Evolutionary conservation across 2,888 invertebrate species (phyloP), one percentile per base, ranked within the genome.

Genomic region (Rhingia campestris): DNA sequence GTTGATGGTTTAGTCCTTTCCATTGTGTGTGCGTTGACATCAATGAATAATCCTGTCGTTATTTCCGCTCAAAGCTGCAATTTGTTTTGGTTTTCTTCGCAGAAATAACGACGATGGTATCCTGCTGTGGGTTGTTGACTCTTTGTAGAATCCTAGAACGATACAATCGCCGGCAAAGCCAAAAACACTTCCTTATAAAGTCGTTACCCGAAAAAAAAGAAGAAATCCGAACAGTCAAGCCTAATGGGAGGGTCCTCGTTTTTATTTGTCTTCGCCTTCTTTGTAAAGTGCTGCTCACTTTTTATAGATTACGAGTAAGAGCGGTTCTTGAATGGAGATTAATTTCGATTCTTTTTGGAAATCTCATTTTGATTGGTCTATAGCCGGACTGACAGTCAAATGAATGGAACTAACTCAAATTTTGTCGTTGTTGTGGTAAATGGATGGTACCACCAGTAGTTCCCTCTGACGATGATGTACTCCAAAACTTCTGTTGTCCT

Each of bases 31-130:
- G 59, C 59, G 66, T 72, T 76, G 76, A 72, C 81, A 81, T 81
- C 72, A 77, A 53, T 59, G 66, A 66, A 81, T 76, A 81, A 81
- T 77, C 61, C 66, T 47, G 47, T 61, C 59, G 54, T 76, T 66
- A 81, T 77, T 72, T 72, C 49, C 66, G 72, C 66, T 77, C 76
- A 76, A 76, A 58, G 47, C 72, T 43, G 47, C 69, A 64, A 54
- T 6, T 14, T 35, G 9, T 9, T 67, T 45, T 43, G 14, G 10
- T 33, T 43, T 67, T 53, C 22, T 47, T n/a, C 10, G 39, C 12
- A 47, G 33, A 35, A n/a, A 45, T n/a, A 33, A 53, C 6, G 9
- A 43, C 22, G 30, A 70, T 59, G 58, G 43, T 14, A 35, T 22
- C 4, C 30, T 61, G 37, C 22, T n/a, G 53, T 45, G 45, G 49